These are phyloP conservation scores for Megalops cyprinoides DNA, from an alignment of 2,797 vertebrate genomes.

Conservation along the genomic window DNA sequence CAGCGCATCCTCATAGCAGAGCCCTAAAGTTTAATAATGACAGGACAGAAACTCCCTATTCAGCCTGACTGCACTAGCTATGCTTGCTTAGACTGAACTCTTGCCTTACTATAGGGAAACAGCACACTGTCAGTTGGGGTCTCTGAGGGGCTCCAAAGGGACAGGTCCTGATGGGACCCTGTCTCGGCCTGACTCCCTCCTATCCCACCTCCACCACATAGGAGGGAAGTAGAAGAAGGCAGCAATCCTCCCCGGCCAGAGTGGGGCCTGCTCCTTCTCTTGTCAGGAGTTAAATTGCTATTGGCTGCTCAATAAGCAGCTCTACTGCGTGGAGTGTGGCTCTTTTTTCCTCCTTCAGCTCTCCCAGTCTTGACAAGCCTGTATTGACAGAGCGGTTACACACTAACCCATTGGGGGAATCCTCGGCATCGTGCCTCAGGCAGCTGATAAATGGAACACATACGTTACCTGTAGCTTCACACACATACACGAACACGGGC, in stretches of 20 bases:
- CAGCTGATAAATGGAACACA: constrained; percentile 82
- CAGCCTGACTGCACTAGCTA: not conserved
- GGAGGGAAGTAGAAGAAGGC: constrained; percentile 6
- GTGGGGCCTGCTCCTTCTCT: constrained; percentile 66
- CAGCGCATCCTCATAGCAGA: no score
- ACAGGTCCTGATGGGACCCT: no score
- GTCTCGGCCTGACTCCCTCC: not conserved
- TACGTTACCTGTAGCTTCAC: constrained; percentile 73
- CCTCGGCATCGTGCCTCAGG: constrained; percentile 81
- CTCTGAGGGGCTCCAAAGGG: not conserved
- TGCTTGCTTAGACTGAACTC: not conserved
- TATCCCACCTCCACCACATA: not conserved
- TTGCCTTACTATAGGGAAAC: not conserved
- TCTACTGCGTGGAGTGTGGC: constrained; percentile 88
- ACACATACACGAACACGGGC: constrained; percentile 46
- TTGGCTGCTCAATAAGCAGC: constrained; percentile 99
- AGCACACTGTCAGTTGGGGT: not conserved
- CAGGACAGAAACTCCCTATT: not conserved
- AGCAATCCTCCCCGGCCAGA: not conserved
- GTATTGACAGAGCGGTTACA: constrained; percentile 98
- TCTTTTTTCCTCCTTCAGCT: constrained; percentile 79
- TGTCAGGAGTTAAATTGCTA: constrained; percentile 91
- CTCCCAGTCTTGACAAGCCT: constrained; percentile 87
- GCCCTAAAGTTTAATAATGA: no score
- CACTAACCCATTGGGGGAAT: constrained; percentile 88